Conservation (phyloP, 2,113 vertebrate species). For the Xenotilapia flavipinnis region DNA sequence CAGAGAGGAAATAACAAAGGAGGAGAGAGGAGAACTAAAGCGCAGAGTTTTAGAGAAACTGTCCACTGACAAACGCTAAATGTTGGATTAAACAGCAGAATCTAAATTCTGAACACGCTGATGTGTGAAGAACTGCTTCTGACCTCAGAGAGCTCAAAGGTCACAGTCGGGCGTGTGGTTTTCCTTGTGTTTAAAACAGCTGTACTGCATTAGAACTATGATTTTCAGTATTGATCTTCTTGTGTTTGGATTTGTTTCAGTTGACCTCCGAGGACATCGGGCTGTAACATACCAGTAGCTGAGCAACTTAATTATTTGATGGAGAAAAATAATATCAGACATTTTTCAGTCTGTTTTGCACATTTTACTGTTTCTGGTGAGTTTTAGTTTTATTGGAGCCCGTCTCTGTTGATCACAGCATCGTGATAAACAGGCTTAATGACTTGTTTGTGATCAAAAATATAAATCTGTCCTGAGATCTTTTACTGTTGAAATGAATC, state of each 20-base stretch:
- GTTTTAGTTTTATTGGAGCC: neutral
- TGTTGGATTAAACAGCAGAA: neutral
- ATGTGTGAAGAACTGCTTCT: neutral
- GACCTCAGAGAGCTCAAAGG: neutral
- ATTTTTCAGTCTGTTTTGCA: neutral
- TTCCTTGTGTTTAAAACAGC: neutral
- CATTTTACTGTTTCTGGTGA: neutral
- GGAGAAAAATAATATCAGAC: neutral
- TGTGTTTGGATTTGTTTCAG: neutral
- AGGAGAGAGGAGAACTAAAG: neutral
- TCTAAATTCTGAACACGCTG: neutral
- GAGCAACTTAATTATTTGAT: neutral
- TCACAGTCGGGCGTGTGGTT: neutral
- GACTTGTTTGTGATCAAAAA: neutral
- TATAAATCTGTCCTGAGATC: neutral
- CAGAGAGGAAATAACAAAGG: neutral
- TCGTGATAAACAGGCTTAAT: neutral
- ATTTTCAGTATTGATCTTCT: neutral
- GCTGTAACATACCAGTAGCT: neutral
- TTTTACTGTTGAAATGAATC: neutral
- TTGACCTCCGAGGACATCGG: rapidly evolving
- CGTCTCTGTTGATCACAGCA: neutral
- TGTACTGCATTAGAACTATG: neutral
- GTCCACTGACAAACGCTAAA: neutral
- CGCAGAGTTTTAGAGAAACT: neutral